Evolutionary conservation across 2,797 vertebrate genomes (phyloP).

Genomic region (Ataeniobius toweri): DNA sequence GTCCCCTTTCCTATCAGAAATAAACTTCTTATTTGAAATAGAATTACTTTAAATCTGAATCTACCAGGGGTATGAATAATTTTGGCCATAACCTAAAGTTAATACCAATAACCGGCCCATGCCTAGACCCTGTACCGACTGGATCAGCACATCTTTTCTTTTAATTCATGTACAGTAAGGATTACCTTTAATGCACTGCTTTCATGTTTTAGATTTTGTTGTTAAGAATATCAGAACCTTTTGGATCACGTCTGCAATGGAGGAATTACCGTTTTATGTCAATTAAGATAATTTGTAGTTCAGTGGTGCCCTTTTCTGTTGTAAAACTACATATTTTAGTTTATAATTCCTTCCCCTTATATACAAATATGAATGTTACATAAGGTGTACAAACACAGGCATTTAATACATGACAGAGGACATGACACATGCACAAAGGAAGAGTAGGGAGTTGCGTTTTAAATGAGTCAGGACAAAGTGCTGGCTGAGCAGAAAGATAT

Average conservation of each 20-base stretch:
- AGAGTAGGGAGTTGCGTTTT: constrained; percentile 52
- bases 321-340: background rate
- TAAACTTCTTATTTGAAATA: background rate
- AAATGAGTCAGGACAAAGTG: constrained; percentile 70
- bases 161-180: background rate
- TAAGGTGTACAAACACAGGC: background rate
- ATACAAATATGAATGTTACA: background rate
- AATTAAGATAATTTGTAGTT: background rate
- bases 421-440: constrained; percentile 30
- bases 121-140: background rate
- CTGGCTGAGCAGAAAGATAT: constrained; percentile 68
- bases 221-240: background rate
- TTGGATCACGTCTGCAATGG: background rate
- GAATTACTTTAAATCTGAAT: background rate
- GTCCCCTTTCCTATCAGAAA: background rate
- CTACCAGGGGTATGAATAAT: background rate
- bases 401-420: constrained; percentile 19
- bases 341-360: background rate
- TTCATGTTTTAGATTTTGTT: background rate
- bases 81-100: background rate
- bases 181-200: background rate
- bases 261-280: background rate
- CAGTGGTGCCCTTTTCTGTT: background rate
- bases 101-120: background rate
- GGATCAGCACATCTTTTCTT: background rate